Evolutionary conservation across 2,888 invertebrate species (phyloP).

Genomic region (Lycia hirtaria): DNA sequence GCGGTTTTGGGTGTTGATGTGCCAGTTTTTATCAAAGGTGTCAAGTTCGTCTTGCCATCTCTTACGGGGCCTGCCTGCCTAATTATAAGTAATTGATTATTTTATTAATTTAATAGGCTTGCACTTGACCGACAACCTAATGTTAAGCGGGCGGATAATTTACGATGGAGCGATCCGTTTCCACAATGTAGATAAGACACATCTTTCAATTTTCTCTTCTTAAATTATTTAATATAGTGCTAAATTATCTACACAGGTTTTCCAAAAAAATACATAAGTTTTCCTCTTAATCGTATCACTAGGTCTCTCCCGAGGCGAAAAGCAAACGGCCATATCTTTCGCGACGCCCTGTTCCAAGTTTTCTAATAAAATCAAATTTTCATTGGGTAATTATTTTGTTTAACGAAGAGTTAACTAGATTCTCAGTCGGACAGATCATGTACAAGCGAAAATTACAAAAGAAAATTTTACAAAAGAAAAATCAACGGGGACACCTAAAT

Average conservation of each 20-base stretch:
- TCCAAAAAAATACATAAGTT: background rate
- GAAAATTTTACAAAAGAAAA: background rate
- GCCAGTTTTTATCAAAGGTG: too few species aligned
- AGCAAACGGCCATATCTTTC: conserved; percentile 18
- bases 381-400: conserved; percentile 32
- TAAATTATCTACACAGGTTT: too few species aligned
- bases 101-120: too few species aligned
- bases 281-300: background rate
- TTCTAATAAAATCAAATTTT: conserved; percentile 35
- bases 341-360: conserved; percentile 29
- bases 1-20: too few species aligned
- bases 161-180: too few species aligned
- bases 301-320: background rate
- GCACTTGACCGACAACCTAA: too few species aligned
- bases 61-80: too few species aligned
- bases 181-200: too few species aligned
- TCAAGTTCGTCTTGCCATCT: too few species aligned
- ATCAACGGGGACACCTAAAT: conserved; percentile 9
- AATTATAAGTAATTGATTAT: too few species aligned
- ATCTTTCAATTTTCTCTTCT: conserved; percentile 6
- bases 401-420: conserved; percentile 31
- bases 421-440: conserved; percentile 3
- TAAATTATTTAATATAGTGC: too few species aligned
- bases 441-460: conserved; percentile 13
- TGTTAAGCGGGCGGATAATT: too few species aligned